Percentiles rank a stretch among this genome's conserved stretches.
These are phyloP conservation scores for Polymixis flavicincta DNA, from an alignment of 2,888 invertebrate species.

Conservation along the genomic window DNA sequence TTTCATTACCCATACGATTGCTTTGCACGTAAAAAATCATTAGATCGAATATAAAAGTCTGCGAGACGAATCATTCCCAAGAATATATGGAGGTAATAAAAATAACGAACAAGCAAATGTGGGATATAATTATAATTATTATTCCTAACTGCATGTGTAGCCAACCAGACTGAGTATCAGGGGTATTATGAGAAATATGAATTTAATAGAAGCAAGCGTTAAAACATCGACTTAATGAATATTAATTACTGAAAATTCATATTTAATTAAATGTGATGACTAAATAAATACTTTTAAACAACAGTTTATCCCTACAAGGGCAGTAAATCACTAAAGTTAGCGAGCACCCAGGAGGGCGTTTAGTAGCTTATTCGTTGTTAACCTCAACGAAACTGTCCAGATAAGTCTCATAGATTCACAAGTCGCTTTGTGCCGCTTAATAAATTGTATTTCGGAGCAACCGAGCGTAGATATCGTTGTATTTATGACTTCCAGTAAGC, in stretches of 20 bases:
- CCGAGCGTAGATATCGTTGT: constrained; percentile 58
- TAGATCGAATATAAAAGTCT: constrained; percentile 26
- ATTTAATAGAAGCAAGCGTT: constrained; percentile 30
- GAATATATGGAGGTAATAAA: constrained; percentile 46
- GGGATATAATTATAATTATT: constrained; percentile 10
- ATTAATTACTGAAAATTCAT: constrained; percentile 37
- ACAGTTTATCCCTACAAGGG: constrained; percentile 44
- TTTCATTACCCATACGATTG: constrained; percentile 44
- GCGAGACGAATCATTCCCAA: constrained; percentile 20
- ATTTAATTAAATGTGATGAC: constrained; percentile 35
- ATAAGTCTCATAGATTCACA: constrained; percentile 68
- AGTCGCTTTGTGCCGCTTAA: constrained; percentile 62
- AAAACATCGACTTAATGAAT: constrained; percentile 10
- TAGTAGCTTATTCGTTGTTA: constrained; percentile 70
- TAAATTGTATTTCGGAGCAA: constrained; percentile 66
- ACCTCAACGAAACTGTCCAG: constrained; percentile 64
- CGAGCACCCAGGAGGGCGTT: constrained; percentile 63
- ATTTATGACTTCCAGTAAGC: constrained; percentile 64
- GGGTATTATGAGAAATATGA: constrained; percentile 33
- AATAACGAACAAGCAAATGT: constrained; percentile 1
- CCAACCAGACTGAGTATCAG: constrained; percentile 41
- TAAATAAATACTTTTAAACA: constrained; percentile 31
- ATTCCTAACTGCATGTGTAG: not conserved
- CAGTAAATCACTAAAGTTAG: constrained; percentile 67
- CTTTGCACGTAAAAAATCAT: constrained; percentile 34